Evolutionary conservation across 1,140 invertebrate genomes (phyloP).

Genomic region (Hesperophylax magnus): DNA sequence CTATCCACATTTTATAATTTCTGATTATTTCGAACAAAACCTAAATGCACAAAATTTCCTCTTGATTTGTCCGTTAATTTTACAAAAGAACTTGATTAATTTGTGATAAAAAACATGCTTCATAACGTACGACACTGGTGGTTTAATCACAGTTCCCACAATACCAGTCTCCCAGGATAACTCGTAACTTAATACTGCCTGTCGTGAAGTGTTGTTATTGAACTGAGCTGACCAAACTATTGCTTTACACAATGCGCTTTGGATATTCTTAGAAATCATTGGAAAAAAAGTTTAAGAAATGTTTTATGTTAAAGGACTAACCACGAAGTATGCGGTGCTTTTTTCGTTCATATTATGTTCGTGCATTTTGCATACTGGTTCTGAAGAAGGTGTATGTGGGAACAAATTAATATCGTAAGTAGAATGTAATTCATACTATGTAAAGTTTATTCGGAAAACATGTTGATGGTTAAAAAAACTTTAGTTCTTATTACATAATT

Average conservation of each 20-base stretch:
- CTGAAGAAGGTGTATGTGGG: slow-evolving; percentile 23
- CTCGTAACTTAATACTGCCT: background rate
- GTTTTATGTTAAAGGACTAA: background rate
- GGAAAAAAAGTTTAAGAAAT: background rate
- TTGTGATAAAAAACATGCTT: too few species aligned
- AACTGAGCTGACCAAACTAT: background rate
- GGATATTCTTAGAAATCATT: background rate
- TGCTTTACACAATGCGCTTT: background rate
- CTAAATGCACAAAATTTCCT: too few species aligned
- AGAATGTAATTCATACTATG: too few species aligned
- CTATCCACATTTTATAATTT: too few species aligned
- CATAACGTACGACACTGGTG: background rate
- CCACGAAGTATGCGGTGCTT: background rate
- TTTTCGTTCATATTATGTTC: background rate
- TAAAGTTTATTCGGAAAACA: too few species aligned
- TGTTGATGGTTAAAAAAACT: too few species aligned
- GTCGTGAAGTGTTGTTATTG: slow-evolving; percentile 11
- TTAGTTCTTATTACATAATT: too few species aligned
- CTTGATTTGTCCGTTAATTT: too few species aligned
- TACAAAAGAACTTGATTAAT: too few species aligned
- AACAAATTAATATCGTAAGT: slow-evolving; percentile 36
- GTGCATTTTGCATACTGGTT: background rate
- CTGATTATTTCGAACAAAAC: too few species aligned
- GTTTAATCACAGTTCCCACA: background rate
- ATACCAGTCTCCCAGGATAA: slow-evolving; percentile 28